Evolutionary conservation across 2,113 vertebrate species (phyloP), one percentile per base, ranked within the genome.

Genomic region (Embiotoca jacksoni): DNA sequence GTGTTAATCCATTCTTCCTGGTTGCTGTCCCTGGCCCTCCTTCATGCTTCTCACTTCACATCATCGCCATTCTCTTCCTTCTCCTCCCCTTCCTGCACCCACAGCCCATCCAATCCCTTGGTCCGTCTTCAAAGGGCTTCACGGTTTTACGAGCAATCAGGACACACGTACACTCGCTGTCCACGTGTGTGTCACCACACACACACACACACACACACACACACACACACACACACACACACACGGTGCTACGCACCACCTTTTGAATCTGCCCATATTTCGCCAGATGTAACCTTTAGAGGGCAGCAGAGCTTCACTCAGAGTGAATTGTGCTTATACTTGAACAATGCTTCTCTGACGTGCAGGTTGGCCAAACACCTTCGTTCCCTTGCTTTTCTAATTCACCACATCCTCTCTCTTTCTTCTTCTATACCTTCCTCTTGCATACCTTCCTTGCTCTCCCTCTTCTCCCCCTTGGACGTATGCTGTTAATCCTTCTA

Each of bases 251-350:
- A 23, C 44, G 23, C 7, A 2, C 47, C 30, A 23, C 0, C 44
- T 50, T 32, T 36, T 6, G 0, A 31, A 23, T 47, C 47, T 41
- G 5, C 15, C 33, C 1, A 16, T 15, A 60, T 66, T 76, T 9
- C 82, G 30, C 35, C 1, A 11, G 47, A 15, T 78, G 54, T 49
- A 11, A 57, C 86, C 92, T 91, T 75, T 71, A 91, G 92, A 72
- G 92, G 91, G 92, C 91, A 93, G 92, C 80, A 90, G 88, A 83
- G 91, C 77, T 69, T 87, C 80, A 84, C 58, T 74, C 55, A 57
- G 70, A 36, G 32, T 31, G 33, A 49, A 23, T 56, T 13, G 8
- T 52, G 31, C 49, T 35, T 6, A 5, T 8, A 11, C 47, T 46
- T 74, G 9, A 61, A 58, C 63, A 36, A 2, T 14, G 31, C 41